Conservation (phyloP, 1,140 invertebrate species). For the Dreissena rostriformis region DNA sequence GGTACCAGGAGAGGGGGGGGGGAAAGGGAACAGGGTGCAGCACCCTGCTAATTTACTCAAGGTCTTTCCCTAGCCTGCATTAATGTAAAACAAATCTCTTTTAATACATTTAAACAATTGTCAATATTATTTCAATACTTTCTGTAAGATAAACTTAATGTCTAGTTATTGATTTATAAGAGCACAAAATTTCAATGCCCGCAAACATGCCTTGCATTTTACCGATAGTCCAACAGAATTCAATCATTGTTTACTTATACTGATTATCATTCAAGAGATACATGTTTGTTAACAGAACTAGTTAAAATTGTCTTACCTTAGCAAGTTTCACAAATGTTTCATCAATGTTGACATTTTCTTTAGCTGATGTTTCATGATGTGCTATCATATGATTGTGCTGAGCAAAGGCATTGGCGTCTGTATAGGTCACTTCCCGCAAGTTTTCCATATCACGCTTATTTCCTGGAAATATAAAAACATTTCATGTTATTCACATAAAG, state of each 20-base stretch:
- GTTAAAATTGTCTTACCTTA: conserved; percentile 63
- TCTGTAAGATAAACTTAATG: background rate
- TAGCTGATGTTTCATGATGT: conserved; percentile 80
- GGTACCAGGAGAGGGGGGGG: no score
- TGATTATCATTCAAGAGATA: background rate
- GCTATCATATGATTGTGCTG: conserved; percentile 84
- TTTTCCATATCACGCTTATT: conserved; percentile 94
- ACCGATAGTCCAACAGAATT: background rate
- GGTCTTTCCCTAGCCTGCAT: no score
- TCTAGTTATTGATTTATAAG: background rate
- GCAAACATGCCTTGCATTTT: background rate
- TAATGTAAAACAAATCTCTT: no score
- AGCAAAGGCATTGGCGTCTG: conserved; percentile 91
- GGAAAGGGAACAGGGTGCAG: no score
- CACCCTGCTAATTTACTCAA: no score
- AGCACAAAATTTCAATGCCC: background rate
- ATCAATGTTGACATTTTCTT: conserved; percentile 81
- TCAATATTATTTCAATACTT: background rate
- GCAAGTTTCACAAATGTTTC: conserved; percentile 79
- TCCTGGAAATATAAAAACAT: conserved; percentile 79
- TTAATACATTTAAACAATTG: no score
- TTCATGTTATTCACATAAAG: no score
- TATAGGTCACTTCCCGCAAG: conserved; percentile 90
- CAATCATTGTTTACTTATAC: background rate
- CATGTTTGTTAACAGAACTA: background rate